A percentile compares a stretch with the other conserved stretches of the same genome.
phyloP scores from a whole-genome alignment of 2,888 invertebrate species.

The Operophtera brumata region DNA sequence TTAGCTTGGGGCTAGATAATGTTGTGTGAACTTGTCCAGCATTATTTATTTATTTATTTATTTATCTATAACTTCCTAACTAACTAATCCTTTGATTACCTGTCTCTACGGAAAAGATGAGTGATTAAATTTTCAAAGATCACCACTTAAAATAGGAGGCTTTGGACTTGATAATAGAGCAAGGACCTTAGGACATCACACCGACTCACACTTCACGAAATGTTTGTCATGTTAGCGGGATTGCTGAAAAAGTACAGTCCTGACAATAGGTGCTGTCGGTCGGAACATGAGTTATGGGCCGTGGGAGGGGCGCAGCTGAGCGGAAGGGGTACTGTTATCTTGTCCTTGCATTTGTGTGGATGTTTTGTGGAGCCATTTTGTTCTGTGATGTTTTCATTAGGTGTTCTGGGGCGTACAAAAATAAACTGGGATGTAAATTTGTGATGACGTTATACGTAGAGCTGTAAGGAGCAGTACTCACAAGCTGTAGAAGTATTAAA shows the following conservation, averaged over 20 bases:
- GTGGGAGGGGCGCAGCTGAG: conserved; percentile 38
- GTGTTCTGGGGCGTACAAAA: neutral
- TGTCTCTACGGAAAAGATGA: no score
- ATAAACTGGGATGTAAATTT: conserved; percentile 7
- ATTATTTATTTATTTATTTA: no score
- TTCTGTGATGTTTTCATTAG: conserved; percentile 13
- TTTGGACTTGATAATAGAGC: no score
- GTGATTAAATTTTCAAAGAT: no score
- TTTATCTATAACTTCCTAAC: no score
- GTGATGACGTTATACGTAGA: neutral
- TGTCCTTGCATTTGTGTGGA: conserved; percentile 17
- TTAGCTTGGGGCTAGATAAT: no score
- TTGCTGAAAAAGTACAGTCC: conserved; percentile 53
- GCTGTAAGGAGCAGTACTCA: neutral
- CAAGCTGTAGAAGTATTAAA: neutral
- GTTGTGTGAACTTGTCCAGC: no score
- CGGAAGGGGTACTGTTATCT: conserved; percentile 38
- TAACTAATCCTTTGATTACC: no score
- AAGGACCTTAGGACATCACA: conserved; percentile 4
- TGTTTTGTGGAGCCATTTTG: conserved; percentile 15
- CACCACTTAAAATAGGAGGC: no score
- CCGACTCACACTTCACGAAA: conserved; percentile 8
- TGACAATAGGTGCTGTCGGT: conserved; percentile 56
- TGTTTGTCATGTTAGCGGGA: conserved; percentile 37
- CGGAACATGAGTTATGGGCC: conserved; percentile 58